phyloP scores from a whole-genome alignment of 2,797 vertebrate species.

The Halcyon smyrnensis region DNA sequence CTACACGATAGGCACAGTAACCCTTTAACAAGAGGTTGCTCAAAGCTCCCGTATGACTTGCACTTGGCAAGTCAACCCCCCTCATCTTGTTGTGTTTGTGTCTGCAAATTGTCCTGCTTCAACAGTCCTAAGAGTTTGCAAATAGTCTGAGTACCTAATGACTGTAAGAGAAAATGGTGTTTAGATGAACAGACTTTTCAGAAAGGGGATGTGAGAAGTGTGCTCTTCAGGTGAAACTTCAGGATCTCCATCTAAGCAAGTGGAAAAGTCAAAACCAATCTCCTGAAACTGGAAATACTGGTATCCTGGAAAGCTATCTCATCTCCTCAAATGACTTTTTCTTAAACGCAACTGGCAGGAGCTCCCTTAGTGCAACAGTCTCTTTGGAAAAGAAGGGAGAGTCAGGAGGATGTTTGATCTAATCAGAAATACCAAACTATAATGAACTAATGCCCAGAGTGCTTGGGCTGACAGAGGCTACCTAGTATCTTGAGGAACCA shows the following conservation, averaged over 20 bases:
- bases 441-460: neutral
- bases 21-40: neutral
- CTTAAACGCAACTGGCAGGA: neutral
- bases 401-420: slow-evolving; percentile 6
- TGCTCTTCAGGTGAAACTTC: neutral
- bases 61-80: neutral
- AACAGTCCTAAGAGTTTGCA: neutral
- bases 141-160: neutral
- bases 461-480: neutral
- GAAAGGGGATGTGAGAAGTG: neutral
- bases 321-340: slow-evolving; percentile 25
- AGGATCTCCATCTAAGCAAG: neutral
- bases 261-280: slow-evolving; percentile 10
- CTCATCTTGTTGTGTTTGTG: neutral
- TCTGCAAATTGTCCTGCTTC: neutral
- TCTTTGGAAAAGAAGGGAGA: neutral
- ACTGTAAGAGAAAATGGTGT: neutral
- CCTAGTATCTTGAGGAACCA: neutral
- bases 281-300: slow-evolving; percentile 58
- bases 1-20: neutral
- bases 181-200: neutral
- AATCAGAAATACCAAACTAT: slow-evolving; percentile 13
- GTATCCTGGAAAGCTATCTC: slow-evolving; percentile 44
- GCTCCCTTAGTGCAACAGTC: neutral
- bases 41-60: neutral